phyloP scores from a whole-genome alignment of 1,140 invertebrate genomes.

The Intoshia linei region DNA sequence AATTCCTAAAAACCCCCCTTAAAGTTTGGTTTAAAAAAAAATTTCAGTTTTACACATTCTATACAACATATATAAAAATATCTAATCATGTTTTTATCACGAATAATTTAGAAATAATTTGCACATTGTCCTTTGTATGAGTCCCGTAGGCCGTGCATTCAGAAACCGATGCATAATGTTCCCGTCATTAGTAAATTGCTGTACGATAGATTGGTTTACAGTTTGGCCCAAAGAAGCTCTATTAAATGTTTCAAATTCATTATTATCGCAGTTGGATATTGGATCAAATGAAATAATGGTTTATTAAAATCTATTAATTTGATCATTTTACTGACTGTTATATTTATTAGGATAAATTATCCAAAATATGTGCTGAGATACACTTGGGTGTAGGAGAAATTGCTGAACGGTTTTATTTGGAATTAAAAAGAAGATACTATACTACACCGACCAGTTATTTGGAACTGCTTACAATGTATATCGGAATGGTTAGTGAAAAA shows the following conservation, averaged over 20 bases:
- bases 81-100: no score
- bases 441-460: conserved; percentile 57
- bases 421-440: conserved; percentile 47
- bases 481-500: conserved; percentile 32
- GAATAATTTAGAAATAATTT: conserved; percentile 22
- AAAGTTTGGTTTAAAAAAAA: no score
- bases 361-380: conserved; percentile 31
- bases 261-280: conserved; percentile 18
- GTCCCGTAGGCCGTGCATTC: conserved; percentile 37
- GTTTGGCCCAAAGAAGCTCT: conserved; percentile 23
- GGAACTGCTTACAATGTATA: conserved; percentile 45
- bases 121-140: conserved; percentile 24
- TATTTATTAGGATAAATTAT: conserved; percentile 11
- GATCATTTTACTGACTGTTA: neutral
- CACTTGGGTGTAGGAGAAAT: conserved; percentile 37
- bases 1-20: no score
- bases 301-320: conserved; percentile 1
- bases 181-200: conserved; percentile 24
- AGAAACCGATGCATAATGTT: conserved; percentile 28
- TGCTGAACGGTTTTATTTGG: conserved; percentile 37
- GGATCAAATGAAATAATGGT: conserved; percentile 15
- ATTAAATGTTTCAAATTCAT: conserved; percentile 27
- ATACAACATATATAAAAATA: no score
- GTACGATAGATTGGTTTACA: conserved; percentile 30
- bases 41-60: no score